Percentiles rank a stretch among this genome's conserved stretches.
These are phyloP conservation scores for Diachasmimorpha longicaudata DNA, from an alignment of 1,140 invertebrate genomes.

Conservation along the genomic window DNA sequence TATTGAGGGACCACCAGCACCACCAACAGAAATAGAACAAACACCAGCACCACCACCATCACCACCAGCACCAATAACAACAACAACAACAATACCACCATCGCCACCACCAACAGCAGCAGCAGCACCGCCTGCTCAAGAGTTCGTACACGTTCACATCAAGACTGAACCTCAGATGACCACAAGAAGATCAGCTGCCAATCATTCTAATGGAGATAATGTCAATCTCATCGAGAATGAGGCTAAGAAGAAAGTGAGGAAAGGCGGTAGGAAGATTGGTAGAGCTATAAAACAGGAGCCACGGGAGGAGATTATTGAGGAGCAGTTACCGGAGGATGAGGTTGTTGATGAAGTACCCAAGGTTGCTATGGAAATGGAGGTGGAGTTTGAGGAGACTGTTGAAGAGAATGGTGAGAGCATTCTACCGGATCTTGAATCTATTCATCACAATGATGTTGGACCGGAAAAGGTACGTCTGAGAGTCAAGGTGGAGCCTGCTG, in stretches of 20 bases:
- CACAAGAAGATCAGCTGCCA: constrained; percentile 34
- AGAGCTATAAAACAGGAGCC: constrained; percentile 47
- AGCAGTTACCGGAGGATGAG: not conserved
- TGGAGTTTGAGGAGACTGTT: not conserved
- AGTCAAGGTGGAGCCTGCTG: constrained; percentile 48
- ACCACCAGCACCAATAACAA: constrained; percentile 27
- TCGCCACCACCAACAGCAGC: constrained; percentile 24
- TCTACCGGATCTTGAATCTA: constrained; percentile 46
- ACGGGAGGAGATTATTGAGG: constrained; percentile 36
- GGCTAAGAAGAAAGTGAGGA: constrained; percentile 33
- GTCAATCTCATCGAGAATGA: not conserved
- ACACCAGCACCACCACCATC: constrained; percentile 27
- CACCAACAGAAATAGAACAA: constrained; percentile 52
- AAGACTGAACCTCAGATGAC: constrained; percentile 43
- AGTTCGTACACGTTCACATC: not conserved
- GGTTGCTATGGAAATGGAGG: constrained; percentile 23
- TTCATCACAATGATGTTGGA: constrained; percentile 36
- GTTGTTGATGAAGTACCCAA: not conserved
- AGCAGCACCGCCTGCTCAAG: not conserved
- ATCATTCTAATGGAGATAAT: not conserved
- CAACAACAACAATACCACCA: constrained; percentile 40
- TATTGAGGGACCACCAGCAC: constrained; percentile 38
- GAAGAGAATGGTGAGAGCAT: constrained; percentile 44
- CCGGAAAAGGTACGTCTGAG: constrained; percentile 48
- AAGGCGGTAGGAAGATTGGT: constrained; percentile 32